Percentiles rank a stretch among this genome's conserved stretches.
These are phyloP conservation scores for Eolophus roseicapilla DNA, from an alignment of 2,113 vertebrate genomes.

Conservation along the genomic window DNA sequence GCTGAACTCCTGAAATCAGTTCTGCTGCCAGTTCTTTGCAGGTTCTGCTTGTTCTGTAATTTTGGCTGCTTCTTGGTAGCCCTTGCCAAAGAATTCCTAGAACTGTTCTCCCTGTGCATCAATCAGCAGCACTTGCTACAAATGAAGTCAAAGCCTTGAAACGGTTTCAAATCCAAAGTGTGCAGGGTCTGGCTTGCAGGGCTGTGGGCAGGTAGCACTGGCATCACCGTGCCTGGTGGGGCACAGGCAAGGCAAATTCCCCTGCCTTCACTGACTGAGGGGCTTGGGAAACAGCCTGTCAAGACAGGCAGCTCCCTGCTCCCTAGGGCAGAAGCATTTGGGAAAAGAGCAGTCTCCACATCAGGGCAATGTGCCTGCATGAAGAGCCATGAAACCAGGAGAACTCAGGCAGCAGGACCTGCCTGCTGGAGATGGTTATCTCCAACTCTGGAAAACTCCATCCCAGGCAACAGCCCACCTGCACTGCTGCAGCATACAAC, in stretches of 20 bases:
- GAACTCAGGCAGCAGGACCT: not conserved
- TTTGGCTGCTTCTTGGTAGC: conserved; percentile 13
- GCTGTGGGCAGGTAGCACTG: not conserved
- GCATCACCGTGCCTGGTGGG: not conserved
- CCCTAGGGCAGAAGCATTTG: not conserved
- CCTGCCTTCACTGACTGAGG: not conserved
- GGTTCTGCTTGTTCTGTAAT: not conserved
- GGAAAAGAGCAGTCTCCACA: not conserved
- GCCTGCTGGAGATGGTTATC: not conserved
- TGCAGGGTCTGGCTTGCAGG: not conserved
- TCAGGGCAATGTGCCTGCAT: not conserved
- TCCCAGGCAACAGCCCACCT: not conserved
- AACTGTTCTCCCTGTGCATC: fast-evolving
- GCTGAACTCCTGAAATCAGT: not conserved
- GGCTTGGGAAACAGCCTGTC: not conserved
- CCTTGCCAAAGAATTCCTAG: conserved; percentile 20
- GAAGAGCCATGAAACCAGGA: not conserved
- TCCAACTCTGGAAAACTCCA: not conserved
- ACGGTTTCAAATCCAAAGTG: not conserved
- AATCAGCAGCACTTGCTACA: not conserved
- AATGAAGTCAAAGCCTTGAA: not conserved
- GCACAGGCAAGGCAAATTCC: not conserved
- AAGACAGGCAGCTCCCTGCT: not conserved
- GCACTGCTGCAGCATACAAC: not conserved
- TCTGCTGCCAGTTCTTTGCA: not conserved